Base-by-base conservation (phyloP, 2,797 vertebrate genomes). In the Mionectes olivaceus region DNA sequence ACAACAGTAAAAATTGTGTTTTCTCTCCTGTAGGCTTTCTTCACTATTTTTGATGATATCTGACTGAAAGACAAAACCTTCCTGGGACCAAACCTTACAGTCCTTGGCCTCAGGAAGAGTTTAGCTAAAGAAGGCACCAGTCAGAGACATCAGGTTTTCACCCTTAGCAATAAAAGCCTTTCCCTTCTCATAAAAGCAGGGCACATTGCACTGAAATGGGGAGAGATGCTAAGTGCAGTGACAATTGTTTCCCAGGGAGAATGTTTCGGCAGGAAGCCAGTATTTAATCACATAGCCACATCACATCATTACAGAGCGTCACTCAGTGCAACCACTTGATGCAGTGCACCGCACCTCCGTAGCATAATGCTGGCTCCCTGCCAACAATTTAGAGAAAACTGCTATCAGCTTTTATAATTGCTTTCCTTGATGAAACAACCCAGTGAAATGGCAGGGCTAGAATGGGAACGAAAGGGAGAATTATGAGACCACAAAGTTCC, bases 231-330 rank as follows among this genome's bases (percentile, higher is more conserved):
- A 96, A 97, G 91, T 94, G 87, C 93, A 88, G 83, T 94, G 83
- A 90, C 94, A 96, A 96, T 97, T 96, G 91, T 97, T 96, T 97
- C 93, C 91, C 83, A 83, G 81, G 75, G 85, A 96, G 93, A 90
- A 95, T 73, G 94, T 83, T 94, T 97, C 94, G 82, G 94, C 96
- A 96, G 97, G 92, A 97, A 96, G 96, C 93, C 97, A 97, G 96
- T 93, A 80, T 93, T 97, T 97, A 97, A 96, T 97, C 95, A 94
- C 93, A 89, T 55, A 96, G 93, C 95, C 88, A 94, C 93, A 96
- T 95, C 96, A 94, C 90, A 94, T 95, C 94, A 93, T 96, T 97
- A 95, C 92, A 41, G 92, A 96, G 81, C 89, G 4, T 95, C 95
- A 93, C 94, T 96, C 91, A 82, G 87, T 92, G 89, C 95, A 96